Conservation (phyloP, 1,140 invertebrate species). For the Cephus cinctus region DNA sequence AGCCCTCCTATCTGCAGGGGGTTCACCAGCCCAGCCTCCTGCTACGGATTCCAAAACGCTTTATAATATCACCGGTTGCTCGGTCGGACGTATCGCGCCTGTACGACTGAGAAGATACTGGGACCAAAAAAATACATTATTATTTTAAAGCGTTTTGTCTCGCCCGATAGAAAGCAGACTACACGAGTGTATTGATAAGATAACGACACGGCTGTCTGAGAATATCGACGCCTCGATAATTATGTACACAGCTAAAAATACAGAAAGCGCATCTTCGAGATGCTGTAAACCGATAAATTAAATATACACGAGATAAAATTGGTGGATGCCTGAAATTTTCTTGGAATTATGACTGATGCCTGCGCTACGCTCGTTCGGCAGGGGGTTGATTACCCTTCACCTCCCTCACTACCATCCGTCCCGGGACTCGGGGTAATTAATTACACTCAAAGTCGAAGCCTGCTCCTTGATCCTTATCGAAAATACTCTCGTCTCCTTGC, state of each 20-base stretch:
- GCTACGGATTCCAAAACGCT: conserved; percentile 4
- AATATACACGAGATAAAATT: no score
- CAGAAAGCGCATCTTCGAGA: no score
- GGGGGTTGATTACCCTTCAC: conserved; percentile 40
- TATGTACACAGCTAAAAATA: no score
- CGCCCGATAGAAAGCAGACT: no score
- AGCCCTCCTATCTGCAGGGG: conserved; percentile 8
- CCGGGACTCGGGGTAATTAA: conserved; percentile 39
- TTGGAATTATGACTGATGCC: conserved; percentile 46
- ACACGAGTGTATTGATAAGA: no score
- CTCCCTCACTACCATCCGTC: conserved; percentile 23
- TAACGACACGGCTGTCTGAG: background rate
- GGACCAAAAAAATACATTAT: no score
- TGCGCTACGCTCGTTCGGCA: conserved; percentile 32
- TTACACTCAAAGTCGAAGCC: conserved; percentile 41
- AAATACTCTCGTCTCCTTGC: conserved; percentile 37
- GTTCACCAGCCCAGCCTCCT: conserved; percentile 5
- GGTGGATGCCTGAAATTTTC: conserved; percentile 12
- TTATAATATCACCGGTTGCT: conserved; percentile 18
- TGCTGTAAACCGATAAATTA: no score
- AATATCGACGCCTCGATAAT: background rate
- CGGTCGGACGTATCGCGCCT: conserved; percentile 25
- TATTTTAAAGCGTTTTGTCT: no score
- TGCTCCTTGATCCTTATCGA: conserved; percentile 45
- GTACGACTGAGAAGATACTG: no score